Evolutionary conservation across 2,888 invertebrate genomes (phyloP).

Genomic region (Ectobius pallidus): DNA sequence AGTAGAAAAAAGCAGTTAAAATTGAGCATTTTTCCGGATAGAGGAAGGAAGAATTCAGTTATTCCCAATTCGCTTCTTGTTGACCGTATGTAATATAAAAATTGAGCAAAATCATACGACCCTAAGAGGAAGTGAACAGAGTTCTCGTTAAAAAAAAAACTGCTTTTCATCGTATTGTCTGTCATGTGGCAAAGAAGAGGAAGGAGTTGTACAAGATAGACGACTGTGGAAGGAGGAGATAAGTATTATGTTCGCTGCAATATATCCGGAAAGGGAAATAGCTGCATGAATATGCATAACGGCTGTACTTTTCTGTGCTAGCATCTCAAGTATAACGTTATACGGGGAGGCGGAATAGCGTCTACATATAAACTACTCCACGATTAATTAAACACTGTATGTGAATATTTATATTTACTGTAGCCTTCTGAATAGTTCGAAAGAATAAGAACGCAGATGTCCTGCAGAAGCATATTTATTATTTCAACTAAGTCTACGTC

Average conservation of each 20-base stretch:
- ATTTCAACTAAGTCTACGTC: too few species aligned
- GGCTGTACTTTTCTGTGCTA: neutral
- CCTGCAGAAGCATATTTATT: too few species aligned
- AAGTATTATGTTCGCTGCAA: neutral
- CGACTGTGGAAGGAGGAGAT: neutral
- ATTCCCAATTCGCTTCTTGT: neutral
- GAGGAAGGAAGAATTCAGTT: constrained; percentile 27
- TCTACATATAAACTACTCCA: neutral
- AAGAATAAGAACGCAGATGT: too few species aligned
- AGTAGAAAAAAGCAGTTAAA: constrained; percentile 34
- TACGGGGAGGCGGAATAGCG: neutral
- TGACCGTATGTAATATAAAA: neutral
- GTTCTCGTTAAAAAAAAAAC: constrained; percentile 20
- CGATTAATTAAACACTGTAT: neutral
- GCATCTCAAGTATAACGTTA: neutral
- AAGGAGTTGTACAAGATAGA: neutral
- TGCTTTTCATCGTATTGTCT: constrained; percentile 16
- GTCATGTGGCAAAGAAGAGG: neutral
- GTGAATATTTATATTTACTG: neutral
- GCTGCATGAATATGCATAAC: constrained; percentile 30
- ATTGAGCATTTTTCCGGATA: constrained; percentile 28
- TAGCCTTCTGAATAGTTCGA: too few species aligned
- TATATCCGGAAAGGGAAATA: constrained; percentile 33
- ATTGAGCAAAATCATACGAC: neutral
- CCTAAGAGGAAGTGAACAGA: neutral